These are phyloP conservation scores for Sebastes minor DNA, from an alignment of 2,797 vertebrate genomes.

Conservation along the genomic window DNA sequence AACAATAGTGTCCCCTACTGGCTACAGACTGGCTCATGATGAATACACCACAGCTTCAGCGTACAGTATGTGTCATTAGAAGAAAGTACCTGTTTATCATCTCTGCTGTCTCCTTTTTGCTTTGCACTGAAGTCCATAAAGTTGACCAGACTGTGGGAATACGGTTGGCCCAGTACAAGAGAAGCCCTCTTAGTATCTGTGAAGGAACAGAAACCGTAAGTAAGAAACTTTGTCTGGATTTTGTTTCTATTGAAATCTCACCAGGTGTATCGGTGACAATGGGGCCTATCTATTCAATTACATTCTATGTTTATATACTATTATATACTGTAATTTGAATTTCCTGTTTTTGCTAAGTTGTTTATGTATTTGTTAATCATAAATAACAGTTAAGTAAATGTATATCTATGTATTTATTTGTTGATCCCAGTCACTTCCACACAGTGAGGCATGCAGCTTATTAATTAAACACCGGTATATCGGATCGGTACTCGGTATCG, in stretches of 20 bases:
- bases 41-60: not conserved
- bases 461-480: too few relatives aligned
- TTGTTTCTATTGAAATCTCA: not conserved
- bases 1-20: conserved; percentile 77
- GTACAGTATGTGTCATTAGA: not conserved
- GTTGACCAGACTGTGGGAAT: conserved; percentile 22
- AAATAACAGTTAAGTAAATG: too few relatives aligned
- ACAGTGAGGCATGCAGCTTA: too few relatives aligned
- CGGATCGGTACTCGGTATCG: too few relatives aligned
- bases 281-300: too few relatives aligned
- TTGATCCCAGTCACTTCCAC: too few relatives aligned
- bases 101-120: conserved; percentile 34
- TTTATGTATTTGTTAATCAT: too few relatives aligned
- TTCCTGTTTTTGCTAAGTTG: too few relatives aligned
- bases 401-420: too few relatives aligned
- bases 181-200: conserved; percentile 32
- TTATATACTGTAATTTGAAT: too few relatives aligned
- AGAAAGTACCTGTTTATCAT: conserved; percentile 54
- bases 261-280: not conserved
- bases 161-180: not conserved
- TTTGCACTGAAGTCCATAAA: conserved; percentile 32
- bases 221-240: not conserved
- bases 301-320: too few relatives aligned
- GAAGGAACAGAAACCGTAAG: not conserved
- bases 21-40: not conserved